phyloP scores from a whole-genome alignment of 2,797 vertebrate species.

The Sebastolobus altivelis region DNA sequence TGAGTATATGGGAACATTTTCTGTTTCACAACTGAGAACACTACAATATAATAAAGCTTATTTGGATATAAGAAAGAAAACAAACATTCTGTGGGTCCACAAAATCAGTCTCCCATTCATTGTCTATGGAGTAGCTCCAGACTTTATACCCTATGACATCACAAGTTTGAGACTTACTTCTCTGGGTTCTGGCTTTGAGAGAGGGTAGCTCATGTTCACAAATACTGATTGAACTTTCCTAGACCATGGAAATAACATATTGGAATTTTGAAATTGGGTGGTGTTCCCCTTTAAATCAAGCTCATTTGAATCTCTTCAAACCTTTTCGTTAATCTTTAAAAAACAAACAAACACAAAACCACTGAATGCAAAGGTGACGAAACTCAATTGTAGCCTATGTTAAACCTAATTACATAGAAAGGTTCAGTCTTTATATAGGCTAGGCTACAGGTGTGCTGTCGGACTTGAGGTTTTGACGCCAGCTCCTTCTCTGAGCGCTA shows the following conservation, averaged over 20 bases:
- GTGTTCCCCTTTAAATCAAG: conserved; percentile 8
- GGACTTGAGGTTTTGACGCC: conserved; percentile 35
- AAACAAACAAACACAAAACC: conserved; percentile 34
- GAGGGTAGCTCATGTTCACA: neutral
- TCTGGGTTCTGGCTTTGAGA: neutral
- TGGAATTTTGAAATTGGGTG: neutral
- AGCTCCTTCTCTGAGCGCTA: conserved; percentile 36
- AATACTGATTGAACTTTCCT: neutral
- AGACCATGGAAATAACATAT: neutral
- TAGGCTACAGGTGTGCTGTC: conserved; percentile 59
- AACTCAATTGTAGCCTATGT: conserved; percentile 49
- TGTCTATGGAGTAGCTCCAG: too few species aligned
- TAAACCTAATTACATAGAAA: conserved; percentile 62
- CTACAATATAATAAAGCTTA: too few species aligned
- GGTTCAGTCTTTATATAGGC: conserved; percentile 42
- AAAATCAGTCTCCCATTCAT: too few species aligned
- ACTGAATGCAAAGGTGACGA: conserved; percentile 52
- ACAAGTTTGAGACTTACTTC: neutral
- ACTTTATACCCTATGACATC: too few species aligned
- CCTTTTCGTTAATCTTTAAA: conserved; percentile 29
- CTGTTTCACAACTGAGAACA: too few species aligned
- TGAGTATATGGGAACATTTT: too few species aligned
- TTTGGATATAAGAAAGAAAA: too few species aligned
- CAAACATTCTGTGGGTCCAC: too few species aligned
- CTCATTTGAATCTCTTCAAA: conserved; percentile 38